These are phyloP conservation scores for Timema podura DNA, from an alignment of 2,888 invertebrate genomes.

Conservation along the genomic window DNA sequence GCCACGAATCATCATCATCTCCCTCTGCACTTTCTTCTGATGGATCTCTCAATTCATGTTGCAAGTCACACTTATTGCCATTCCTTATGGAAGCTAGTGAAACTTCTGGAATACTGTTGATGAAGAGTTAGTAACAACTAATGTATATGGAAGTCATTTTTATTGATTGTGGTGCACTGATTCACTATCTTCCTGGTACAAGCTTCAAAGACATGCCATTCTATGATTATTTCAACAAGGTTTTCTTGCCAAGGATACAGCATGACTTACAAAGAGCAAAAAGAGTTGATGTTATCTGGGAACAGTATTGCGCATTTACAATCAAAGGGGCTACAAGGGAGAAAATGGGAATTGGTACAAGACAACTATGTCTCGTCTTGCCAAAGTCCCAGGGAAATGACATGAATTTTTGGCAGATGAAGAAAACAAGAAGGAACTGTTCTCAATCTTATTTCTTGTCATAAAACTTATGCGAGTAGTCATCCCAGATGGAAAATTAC, in stretches of 20 bases:
- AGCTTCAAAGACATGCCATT: background rate
- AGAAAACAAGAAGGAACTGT: conserved; percentile 8
- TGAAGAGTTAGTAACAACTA: too few relatives aligned
- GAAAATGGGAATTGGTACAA: background rate
- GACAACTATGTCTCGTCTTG: background rate
- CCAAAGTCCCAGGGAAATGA: background rate
- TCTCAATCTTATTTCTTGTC: background rate
- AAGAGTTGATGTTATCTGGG: background rate
- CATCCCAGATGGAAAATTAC: background rate
- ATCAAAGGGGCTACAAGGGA: background rate
- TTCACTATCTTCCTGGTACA: too few relatives aligned
- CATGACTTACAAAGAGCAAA: background rate
- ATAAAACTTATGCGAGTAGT: background rate
- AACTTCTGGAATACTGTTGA: too few relatives aligned
- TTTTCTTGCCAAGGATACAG: background rate
- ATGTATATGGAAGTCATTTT: too few relatives aligned
- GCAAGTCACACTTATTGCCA: too few relatives aligned
- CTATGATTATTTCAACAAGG: conserved; percentile 8
- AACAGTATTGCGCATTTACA: background rate
- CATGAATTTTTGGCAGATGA: conserved; percentile 1
- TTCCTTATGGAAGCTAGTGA: background rate
- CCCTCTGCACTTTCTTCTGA: too few relatives aligned
- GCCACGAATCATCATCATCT: too few relatives aligned
- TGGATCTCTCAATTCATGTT: too few relatives aligned
- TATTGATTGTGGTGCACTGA: too few relatives aligned